Percentiles rank a stretch among this genome's conserved stretches.
Conservation (phyloP, 2,113 vertebrate genomes). For the Arenaria interpres region DNA sequence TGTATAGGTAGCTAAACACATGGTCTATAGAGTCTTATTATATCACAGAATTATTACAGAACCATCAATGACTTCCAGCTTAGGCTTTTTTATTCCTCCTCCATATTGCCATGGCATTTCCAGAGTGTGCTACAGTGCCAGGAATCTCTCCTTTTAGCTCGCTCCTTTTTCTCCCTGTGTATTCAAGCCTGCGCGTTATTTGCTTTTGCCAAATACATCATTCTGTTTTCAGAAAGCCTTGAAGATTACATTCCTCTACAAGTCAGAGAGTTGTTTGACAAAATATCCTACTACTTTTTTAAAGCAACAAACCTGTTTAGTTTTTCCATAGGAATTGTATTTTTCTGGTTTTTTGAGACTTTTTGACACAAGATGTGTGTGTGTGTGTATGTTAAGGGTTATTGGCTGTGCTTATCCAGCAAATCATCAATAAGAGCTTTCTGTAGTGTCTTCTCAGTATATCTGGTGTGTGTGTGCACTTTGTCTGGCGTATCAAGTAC, state of each 20-base stretch:
- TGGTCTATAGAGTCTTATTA: background rate
- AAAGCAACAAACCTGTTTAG: background rate
- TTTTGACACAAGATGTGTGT: background rate
- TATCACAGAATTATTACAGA: background rate
- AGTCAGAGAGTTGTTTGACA: background rate
- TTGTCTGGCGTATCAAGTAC: background rate
- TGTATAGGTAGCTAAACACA: background rate
- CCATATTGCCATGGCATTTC: conserved; percentile 20
- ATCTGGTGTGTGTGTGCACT: background rate
- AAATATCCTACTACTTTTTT: background rate
- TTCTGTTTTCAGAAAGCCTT: conserved; percentile 29
- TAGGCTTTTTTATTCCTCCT: background rate
- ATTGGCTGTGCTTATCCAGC: background rate
- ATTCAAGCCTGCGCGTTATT: background rate
- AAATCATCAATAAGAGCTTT: background rate
- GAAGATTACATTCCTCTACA: conserved; percentile 1
- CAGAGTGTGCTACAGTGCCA: background rate
- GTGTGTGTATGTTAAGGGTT: background rate
- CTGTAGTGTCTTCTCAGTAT: background rate
- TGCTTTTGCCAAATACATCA: conserved; percentile 37
- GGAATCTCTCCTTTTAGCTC: conserved; percentile 19
- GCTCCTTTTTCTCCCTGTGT: conserved; percentile 6
- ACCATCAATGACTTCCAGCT: background rate
- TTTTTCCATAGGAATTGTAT: background rate
- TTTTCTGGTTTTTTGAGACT: background rate